phyloP scores from a whole-genome alignment of 1,140 invertebrate species.

The Aphelenchoides besseyi region DNA sequence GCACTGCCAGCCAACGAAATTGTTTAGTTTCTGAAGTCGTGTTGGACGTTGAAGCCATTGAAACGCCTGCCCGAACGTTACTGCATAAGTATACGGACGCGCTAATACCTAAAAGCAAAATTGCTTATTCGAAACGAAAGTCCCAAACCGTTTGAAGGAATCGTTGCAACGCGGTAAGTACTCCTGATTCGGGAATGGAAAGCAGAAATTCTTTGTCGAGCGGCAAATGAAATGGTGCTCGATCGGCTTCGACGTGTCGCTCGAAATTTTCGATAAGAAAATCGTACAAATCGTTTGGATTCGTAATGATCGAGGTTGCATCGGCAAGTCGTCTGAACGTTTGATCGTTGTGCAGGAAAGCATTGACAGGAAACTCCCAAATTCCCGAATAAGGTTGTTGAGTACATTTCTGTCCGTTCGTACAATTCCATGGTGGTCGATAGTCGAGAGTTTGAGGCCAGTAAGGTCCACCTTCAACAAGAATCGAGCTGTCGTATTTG shows the following conservation, averaged over 20 bases:
- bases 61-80: slow-evolving; percentile 48
- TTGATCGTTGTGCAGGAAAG: slow-evolving; percentile 32
- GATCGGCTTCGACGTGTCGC: slow-evolving; percentile 32
- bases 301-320: neutral
- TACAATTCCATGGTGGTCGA: slow-evolving; percentile 43
- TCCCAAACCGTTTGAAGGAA: slow-evolving; percentile 46
- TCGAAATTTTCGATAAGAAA: slow-evolving; percentile 34
- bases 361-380: slow-evolving; percentile 51
- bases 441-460: slow-evolving; percentile 56
- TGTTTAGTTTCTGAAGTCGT: slow-evolving; percentile 35
- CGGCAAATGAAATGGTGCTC: slow-evolving; percentile 50
- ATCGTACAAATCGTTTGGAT: slow-evolving; percentile 20
- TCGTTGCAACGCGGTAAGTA: slow-evolving; percentile 40
- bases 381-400: slow-evolving; percentile 29
- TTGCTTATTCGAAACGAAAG: slow-evolving; percentile 9
- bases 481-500: slow-evolving; percentile 50
- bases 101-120: slow-evolving; percentile 43
- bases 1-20: slow-evolving; percentile 47
- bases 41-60: slow-evolving; percentile 54
- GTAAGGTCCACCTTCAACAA: slow-evolving; percentile 40
- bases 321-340: neutral
- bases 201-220: slow-evolving; percentile 47
- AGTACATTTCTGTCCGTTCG: slow-evolving; percentile 38
- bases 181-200: slow-evolving; percentile 38
- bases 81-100: slow-evolving; percentile 49